phyloP scores from a whole-genome alignment of 2,113 vertebrate species.

The Eclectus roratus region DNA sequence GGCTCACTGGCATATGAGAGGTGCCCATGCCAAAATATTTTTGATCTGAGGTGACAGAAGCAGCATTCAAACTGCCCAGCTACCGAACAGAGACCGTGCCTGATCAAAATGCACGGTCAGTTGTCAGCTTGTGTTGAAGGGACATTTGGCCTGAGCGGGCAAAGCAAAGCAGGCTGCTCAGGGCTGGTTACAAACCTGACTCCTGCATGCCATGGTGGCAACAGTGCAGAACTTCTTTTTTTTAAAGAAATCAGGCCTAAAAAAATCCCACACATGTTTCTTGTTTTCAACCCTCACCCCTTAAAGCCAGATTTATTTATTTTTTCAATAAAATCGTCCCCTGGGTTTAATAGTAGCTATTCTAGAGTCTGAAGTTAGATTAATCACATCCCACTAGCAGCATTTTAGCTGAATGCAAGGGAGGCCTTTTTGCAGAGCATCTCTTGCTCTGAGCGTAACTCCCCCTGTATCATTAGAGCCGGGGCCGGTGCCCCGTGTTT shows the following conservation, averaged over 20 bases:
- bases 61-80: neutral
- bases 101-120: neutral
- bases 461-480: neutral
- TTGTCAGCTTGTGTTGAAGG: neutral
- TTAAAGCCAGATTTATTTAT: slow-evolving; percentile 23
- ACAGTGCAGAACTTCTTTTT: accelerated
- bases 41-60: neutral
- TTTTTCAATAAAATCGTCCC: slow-evolving; percentile 21
- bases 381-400: slow-evolving; percentile 29
- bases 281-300: neutral
- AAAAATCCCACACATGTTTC: neutral
- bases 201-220: neutral
- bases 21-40: neutral
- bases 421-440: neutral
- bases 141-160: neutral
- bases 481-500: slow-evolving; percentile 13
- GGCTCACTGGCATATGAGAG: neutral
- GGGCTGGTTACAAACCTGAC: neutral
- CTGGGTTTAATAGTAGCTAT: slow-evolving; percentile 37
- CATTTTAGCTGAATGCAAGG: neutral
- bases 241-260: neutral
- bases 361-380: slow-evolving; percentile 21
- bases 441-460: neutral
- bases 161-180: neutral
- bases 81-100: neutral